phyloP scores from a whole-genome alignment of 2,113 vertebrate species.

The Ptychochromis oligacanthus region DNA sequence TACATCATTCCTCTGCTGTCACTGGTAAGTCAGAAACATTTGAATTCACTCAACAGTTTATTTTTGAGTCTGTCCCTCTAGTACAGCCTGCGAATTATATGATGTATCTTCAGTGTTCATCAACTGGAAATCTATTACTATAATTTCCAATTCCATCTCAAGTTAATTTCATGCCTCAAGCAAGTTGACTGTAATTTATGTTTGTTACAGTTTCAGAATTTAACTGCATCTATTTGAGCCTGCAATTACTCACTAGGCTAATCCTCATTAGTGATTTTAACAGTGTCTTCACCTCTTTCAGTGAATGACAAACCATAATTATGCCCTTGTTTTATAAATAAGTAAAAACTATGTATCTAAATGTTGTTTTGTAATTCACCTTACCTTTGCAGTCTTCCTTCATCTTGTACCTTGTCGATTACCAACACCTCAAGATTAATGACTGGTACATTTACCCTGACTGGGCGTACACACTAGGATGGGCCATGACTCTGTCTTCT shows the following conservation, averaged over 20 bases:
- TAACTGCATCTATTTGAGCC: not conserved
- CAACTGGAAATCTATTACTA: not conserved
- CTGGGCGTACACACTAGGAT: slow-evolving; percentile 63
- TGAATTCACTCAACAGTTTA: not conserved
- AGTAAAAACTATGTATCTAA: not conserved
- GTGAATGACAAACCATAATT: not conserved
- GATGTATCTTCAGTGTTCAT: not conserved
- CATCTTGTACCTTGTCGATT: slow-evolving; percentile 54
- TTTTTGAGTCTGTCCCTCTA: not conserved
- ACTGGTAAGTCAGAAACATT: slow-evolving; percentile 32
- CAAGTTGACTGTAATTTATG: not conserved
- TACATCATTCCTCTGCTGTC: slow-evolving; percentile 55
- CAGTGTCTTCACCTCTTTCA: not conserved
- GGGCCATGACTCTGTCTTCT: slow-evolving; percentile 55
- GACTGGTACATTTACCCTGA: slow-evolving; percentile 61
- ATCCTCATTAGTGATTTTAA: not conserved
- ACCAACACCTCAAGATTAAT: slow-evolving; percentile 51
- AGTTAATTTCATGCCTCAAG: not conserved
- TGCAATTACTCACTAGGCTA: not conserved
- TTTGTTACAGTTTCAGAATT: not conserved
- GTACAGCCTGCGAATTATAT: not conserved
- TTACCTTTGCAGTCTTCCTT: slow-evolving; percentile 35
- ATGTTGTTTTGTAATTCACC: not conserved
- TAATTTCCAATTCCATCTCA: not conserved
- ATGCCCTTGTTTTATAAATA: not conserved